Evolutionary conservation across 2,888 invertebrate species (phyloP).

Genomic region (Apamea anceps): DNA sequence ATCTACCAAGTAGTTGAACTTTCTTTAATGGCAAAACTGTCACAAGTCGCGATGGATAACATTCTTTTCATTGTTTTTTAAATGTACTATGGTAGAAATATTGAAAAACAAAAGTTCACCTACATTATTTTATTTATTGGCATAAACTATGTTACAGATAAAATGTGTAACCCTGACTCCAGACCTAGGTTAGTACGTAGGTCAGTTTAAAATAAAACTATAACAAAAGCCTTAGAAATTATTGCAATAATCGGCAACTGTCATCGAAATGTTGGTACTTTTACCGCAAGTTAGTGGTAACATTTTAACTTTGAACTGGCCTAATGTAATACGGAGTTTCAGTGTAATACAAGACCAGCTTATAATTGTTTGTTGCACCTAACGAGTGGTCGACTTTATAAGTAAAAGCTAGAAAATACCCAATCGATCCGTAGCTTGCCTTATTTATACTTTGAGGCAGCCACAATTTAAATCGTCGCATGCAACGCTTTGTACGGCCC

Average conservation of each 20-base stretch:
- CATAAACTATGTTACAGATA: not conserved
- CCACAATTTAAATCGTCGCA: constrained; percentile 35
- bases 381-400: not conserved
- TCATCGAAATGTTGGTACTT: not conserved
- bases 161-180: not conserved
- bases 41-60: constrained; percentile 21
- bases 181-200: not conserved
- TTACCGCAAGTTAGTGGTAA: not conserved
- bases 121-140: not conserved
- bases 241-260: not conserved
- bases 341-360: not conserved
- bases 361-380: not conserved
- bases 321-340: not conserved
- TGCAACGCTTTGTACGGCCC: constrained; percentile 42
- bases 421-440: not conserved
- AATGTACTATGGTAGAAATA: not conserved
- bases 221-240: not conserved
- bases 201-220: not conserved
- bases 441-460: constrained; percentile 6
- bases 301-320: not conserved
- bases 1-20: constrained; percentile 23
- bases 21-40: constrained; percentile 37
- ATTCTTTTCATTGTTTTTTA: not conserved
- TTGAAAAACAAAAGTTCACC: not conserved
- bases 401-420: not conserved